phyloP scores from a whole-genome alignment of 2,888 invertebrate species.

The Apoda limacodes region DNA sequence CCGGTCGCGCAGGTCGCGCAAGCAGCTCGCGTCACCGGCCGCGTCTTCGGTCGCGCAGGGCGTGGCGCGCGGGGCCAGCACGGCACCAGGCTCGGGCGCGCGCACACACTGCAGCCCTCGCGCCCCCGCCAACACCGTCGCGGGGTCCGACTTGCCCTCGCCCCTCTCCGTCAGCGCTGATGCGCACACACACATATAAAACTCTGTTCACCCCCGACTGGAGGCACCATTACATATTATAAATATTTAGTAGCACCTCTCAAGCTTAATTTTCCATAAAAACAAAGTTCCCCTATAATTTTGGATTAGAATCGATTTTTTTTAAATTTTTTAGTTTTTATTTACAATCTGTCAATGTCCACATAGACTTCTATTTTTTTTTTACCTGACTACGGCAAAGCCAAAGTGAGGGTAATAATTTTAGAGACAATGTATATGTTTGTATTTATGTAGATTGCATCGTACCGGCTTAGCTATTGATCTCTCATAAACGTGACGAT shows the following conservation, averaged over 20 bases:
- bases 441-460: too few species aligned
- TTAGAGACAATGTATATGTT: too few species aligned
- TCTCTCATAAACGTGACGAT: too few species aligned
- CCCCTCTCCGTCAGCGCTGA: constrained; percentile 24
- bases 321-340: neutral
- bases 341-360: too few species aligned
- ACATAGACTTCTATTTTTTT: too few species aligned
- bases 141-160: constrained; percentile 17
- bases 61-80: constrained; percentile 25
- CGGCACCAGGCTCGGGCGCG: constrained; percentile 83
- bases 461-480: too few species aligned
- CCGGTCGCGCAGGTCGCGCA: constrained; percentile 15
- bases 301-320: neutral
- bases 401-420: too few species aligned
- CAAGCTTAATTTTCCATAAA: too few species aligned
- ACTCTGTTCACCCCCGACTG: neutral
- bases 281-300: too few species aligned
- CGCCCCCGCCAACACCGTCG: constrained; percentile 58
- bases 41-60: constrained; percentile 16
- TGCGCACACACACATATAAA: neutral
- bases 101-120: constrained; percentile 77
- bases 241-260: neutral
- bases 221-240: neutral
- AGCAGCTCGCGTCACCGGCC: constrained; percentile 18
- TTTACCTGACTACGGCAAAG: too few species aligned